These are phyloP conservation scores for Triplophysa bombifrons DNA, from an alignment of 2,797 vertebrate genomes.

Conservation along the genomic window DNA sequence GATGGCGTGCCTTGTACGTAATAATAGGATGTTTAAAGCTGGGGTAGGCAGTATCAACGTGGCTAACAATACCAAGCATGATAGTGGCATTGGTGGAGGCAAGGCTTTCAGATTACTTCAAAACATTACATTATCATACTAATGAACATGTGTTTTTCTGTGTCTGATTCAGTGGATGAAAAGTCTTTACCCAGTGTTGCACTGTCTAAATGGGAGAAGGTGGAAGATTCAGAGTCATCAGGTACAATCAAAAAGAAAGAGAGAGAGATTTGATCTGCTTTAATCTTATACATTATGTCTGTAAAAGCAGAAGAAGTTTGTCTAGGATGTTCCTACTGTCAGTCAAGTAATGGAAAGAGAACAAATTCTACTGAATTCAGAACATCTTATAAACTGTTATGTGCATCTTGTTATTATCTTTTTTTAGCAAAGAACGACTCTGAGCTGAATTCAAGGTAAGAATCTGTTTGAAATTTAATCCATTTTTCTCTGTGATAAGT, in stretches of 20 bases:
- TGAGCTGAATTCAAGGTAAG: constrained; percentile 26
- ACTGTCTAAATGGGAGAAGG: constrained; percentile 82
- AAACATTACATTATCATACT: too few species aligned
- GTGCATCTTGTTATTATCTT: neutral
- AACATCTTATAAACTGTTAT: neutral
- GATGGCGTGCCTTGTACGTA: constrained; percentile 81
- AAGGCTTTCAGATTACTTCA: too few species aligned
- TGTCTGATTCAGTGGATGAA: constrained; percentile 72
- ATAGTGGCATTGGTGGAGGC: too few species aligned
- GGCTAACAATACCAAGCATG: too few species aligned
- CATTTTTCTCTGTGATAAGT: neutral
- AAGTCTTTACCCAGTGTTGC: constrained; percentile 68
- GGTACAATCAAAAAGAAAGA: constrained; percentile 30
- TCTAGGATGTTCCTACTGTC: neutral
- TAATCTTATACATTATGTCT: neutral
- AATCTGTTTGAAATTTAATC: neutral
- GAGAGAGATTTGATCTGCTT: neutral
- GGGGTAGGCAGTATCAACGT: too few species aligned
- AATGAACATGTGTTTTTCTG: constrained; percentile 2
- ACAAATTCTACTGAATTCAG: neutral
- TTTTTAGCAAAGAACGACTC: constrained; percentile 43
- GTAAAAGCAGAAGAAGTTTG: neutral
- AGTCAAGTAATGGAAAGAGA: neutral
- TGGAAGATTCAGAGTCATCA: constrained; percentile 62
- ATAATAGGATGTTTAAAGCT: neutral